These are phyloP conservation scores for Copidosoma aretas DNA, from an alignment of 2,888 invertebrate genomes.

Conservation along the genomic window DNA sequence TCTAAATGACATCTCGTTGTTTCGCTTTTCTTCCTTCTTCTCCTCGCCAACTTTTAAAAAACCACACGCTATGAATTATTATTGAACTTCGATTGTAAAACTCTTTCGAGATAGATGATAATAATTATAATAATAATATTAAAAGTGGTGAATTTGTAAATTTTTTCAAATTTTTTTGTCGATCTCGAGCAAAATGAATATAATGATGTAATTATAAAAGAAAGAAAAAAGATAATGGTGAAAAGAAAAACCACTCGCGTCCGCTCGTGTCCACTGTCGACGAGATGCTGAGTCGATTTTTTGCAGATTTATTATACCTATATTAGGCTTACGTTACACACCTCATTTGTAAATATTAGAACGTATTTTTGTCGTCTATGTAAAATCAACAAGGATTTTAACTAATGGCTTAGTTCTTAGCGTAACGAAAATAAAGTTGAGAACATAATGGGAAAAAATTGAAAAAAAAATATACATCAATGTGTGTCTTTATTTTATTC, in stretches of 20 bases:
- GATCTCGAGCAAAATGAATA: neutral
- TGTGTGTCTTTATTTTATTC: slow-evolving; percentile 9
- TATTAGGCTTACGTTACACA: slow-evolving; percentile 59
- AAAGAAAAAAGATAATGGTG: neutral
- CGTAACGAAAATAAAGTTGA: slow-evolving; percentile 54
- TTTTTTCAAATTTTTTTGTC: neutral
- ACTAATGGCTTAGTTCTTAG: slow-evolving; percentile 60
- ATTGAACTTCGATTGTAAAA: neutral
- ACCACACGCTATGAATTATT: slow-evolving; percentile 1
- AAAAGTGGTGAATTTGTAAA: neutral
- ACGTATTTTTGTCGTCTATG: slow-evolving; percentile 62
- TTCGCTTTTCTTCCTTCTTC: slow-evolving; percentile 24
- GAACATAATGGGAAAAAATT: slow-evolving; percentile 51
- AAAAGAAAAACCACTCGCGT: slow-evolving; percentile 27
- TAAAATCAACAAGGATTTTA: slow-evolving; percentile 60
- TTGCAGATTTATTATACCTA: slow-evolving; percentile 44
- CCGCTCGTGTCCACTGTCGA: slow-evolving; percentile 40
- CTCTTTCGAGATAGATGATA: neutral
- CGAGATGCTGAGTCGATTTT: slow-evolving; percentile 43
- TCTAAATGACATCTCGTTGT: slow-evolving; percentile 27
- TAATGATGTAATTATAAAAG: neutral
- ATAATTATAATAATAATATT: no score
- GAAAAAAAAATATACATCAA: slow-evolving; percentile 17
- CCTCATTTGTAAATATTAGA: slow-evolving; percentile 62
- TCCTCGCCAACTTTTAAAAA: slow-evolving; percentile 15